These are phyloP conservation scores for Haliaeetus leucogaster DNA, from an alignment of 2,113 vertebrate genomes.

Conservation along the genomic window DNA sequence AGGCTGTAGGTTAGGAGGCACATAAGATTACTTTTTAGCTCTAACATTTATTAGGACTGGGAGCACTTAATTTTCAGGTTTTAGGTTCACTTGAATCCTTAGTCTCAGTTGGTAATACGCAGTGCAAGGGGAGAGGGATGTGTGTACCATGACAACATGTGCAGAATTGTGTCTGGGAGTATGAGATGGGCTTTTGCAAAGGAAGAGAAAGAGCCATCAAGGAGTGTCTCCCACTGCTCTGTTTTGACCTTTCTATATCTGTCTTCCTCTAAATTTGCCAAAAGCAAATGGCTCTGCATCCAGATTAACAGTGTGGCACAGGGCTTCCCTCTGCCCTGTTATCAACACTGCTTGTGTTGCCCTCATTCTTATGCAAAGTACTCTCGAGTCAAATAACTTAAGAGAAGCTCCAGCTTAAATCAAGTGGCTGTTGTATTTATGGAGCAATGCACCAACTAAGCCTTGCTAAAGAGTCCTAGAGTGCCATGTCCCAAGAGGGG, in stretches of 20 bases:
- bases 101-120: neutral
- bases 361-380: neutral
- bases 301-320: neutral
- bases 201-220: neutral
- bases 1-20: neutral
- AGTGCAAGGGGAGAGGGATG: neutral
- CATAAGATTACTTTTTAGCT: neutral
- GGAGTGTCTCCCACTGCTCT: neutral
- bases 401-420: neutral
- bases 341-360: neutral
- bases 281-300: neutral
- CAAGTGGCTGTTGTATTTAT: neutral
- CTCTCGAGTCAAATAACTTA: neutral
- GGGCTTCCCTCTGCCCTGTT: neutral
- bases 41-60: neutral
- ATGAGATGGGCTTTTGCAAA: neutral
- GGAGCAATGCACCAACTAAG: neutral
- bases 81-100: neutral
- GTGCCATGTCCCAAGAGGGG: neutral
- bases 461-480: neutral
- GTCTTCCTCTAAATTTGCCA: neutral
- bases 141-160: neutral
- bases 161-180: neutral
- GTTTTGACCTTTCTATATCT: neutral
- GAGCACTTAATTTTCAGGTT: neutral